These are phyloP conservation scores for Stichopus chloronotus DNA, from an alignment of 35 echinoderm and acorn worm species.

Conservation along the genomic window DNA sequence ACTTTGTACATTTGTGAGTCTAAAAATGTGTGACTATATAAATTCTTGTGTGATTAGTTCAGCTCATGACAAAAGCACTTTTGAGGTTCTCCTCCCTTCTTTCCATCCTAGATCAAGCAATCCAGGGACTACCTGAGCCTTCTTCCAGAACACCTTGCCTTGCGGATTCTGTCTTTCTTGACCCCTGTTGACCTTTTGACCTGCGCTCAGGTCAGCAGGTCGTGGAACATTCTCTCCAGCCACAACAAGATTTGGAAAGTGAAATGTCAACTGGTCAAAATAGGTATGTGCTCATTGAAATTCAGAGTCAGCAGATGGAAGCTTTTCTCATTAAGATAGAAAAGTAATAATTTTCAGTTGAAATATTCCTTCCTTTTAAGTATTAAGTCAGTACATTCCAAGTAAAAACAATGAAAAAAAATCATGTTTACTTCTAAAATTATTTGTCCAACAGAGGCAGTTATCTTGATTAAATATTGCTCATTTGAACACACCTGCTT, in stretches of 20 bases:
- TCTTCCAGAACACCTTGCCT: constrained; percentile 76
- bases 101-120: constrained; percentile 80
- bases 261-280: constrained; percentile 84
- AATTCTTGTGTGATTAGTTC: too few relatives aligned
- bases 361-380: too few relatives aligned
- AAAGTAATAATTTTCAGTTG: neutral
- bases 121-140: constrained; percentile 80
- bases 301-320: neutral
- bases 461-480: too few relatives aligned
- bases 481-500: too few relatives aligned
- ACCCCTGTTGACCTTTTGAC: constrained; percentile 68
- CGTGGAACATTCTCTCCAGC: constrained; percentile 76
- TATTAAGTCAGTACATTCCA: too few relatives aligned
- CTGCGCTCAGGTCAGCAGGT: constrained; percentile 76
- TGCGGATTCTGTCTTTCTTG: constrained; percentile 76
- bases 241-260: constrained; percentile 91
- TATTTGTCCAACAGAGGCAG: too few relatives aligned
- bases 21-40: too few relatives aligned
- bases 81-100: too few relatives aligned
- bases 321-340: neutral
- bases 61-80: too few relatives aligned
- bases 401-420: too few relatives aligned
- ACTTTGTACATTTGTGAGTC: too few relatives aligned
- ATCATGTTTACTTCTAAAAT: too few relatives aligned
- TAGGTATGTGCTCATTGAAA: constrained; percentile 55